Evolutionary conservation across 2,888 invertebrate species (phyloP), one percentile per base, ranked within the genome.

Genomic region (Ophraella communa): DNA sequence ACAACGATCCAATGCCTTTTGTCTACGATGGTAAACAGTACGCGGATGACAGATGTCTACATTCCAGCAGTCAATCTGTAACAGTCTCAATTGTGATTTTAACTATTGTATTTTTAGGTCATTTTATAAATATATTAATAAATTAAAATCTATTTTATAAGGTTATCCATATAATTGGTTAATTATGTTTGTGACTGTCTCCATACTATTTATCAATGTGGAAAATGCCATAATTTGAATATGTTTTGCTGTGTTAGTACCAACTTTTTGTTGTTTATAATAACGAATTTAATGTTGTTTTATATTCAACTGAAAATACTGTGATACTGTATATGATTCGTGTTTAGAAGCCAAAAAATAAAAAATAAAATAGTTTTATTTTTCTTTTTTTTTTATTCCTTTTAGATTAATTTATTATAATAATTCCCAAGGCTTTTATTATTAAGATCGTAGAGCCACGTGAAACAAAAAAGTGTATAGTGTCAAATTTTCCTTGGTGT

Each of bases 1-100:
- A 78, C 59, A 74, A 73, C 4, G 80, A 81, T 63, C 69, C 57
- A 18, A 79, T 79, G 79, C 63, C 68, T 10, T 69, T 73, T 52
- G 61, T 74, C 44, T 82, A 79, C 58, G 74, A 75, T 30, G 35
- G 39, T 14, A 14, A 39, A 7, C 5, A 14, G 1, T 39, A 39
- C 14, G 39, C 17, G 24, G 69, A 72, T 54, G 66, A 60, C 51
- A 57, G 66, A 47, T 79, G 77, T 61, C 17, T 14, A 5, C 7
- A 11, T 1, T 4, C 30, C 1, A 57, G 33, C 17, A 8, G 14
- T 4, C 5, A 14, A 5, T 17, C 17, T 14, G 14, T 39, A 7
- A 39, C 5, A 5, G 39, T 39, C 5, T 39, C 39, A 17, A 2
- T 17, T 39, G 14, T 7, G 7, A 39, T 39, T 39, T 39, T 39